Base-by-base conservation (phyloP, 1,140 invertebrate genomes). In the Cyphomyrmex costatus region DNA sequence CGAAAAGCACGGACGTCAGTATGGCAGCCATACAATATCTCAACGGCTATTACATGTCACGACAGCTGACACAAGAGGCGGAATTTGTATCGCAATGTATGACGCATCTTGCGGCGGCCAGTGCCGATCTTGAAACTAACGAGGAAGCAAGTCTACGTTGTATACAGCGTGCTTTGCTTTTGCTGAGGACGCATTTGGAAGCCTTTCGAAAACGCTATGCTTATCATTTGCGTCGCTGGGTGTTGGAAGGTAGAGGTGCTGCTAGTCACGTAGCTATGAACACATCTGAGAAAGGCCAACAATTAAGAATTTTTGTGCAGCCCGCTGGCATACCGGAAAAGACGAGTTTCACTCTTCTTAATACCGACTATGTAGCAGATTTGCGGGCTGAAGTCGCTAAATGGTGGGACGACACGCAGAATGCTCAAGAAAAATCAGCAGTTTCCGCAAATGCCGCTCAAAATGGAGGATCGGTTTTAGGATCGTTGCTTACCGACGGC, bases 21-120 rank as follows among this genome's bases (percentile, higher is more conserved):
- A 97, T 99, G 96, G 97, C 98, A 6, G 98, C 98, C 0, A 99
- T 99, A 83, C 98, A 99, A 92, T 98, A 98, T 92, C 95, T 99
- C 49, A 99, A 99, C 93, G 97, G 97, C 90, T 98, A 98, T 92
- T 99, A 99, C 94, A 98, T 99, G 96, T 98, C 98, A 33, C 97
- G 98, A 87, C 97, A 98, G 93, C 92, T 99, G 33, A 98, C 98
- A 78, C 97, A 98, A 88, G 98, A 99, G 93, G 97, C 98, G 83
- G 98, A 99, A 92, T 99, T 99, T 94, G 97, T 99, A 1, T 96
- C 97, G 1, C 97, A 98, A 86, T 99, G 98, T 92, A 99, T 99
- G 98, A 97, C 97, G 49, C 98, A 98, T 94, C 95, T 99, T 6
- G 97, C 97, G 8, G 97, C 97, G 8, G 98, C 98, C 5, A 97